These are phyloP conservation scores for Heliconius melpomene DNA, from an alignment of 1,140 invertebrate genomes.

Conservation along the genomic window DNA sequence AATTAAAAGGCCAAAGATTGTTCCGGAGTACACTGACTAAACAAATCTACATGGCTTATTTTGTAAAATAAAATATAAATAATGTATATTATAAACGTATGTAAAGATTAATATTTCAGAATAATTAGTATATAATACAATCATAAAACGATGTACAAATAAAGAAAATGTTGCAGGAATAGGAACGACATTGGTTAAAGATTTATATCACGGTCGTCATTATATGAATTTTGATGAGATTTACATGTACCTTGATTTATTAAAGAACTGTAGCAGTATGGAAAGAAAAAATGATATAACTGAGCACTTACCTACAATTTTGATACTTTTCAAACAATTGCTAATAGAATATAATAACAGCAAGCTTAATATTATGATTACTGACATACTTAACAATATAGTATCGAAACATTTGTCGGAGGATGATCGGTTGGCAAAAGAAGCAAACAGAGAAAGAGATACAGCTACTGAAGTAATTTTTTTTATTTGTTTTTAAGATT, in stretches of 20 bases:
- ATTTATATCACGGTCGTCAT: conserved; percentile 49
- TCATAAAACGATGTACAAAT: background rate
- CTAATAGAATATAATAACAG: conserved; percentile 62
- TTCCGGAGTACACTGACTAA: conserved; percentile 45
- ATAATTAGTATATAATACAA: background rate
- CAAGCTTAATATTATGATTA: conserved; percentile 63
- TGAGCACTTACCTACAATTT: conserved; percentile 42
- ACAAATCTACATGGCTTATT: conserved; percentile 19
- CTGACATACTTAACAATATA: conserved; percentile 61
- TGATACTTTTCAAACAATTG: conserved; percentile 57
- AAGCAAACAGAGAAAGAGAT: conserved; percentile 39
- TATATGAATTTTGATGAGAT: conserved; percentile 65
- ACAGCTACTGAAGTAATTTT: conserved; percentile 58
- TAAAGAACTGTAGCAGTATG: conserved; percentile 53
- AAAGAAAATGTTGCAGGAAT: conserved; percentile 50
- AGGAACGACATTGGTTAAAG: conserved; percentile 51
- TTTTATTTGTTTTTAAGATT: background rate
- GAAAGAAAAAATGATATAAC: conserved; percentile 55
- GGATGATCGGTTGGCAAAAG: conserved; percentile 30
- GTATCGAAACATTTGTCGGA: conserved; percentile 50
- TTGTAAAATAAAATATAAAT: conserved; percentile 23
- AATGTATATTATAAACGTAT: conserved; percentile 14
- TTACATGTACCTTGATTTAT: conserved; percentile 58
- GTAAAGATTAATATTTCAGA: background rate
- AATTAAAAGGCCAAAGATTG: conserved; percentile 47